A percentile compares a stretch with the other conserved stretches of the same genome.
phyloP scores from a whole-genome alignment of 1,140 invertebrate genomes.

The Tachypleus tridentatus region DNA sequence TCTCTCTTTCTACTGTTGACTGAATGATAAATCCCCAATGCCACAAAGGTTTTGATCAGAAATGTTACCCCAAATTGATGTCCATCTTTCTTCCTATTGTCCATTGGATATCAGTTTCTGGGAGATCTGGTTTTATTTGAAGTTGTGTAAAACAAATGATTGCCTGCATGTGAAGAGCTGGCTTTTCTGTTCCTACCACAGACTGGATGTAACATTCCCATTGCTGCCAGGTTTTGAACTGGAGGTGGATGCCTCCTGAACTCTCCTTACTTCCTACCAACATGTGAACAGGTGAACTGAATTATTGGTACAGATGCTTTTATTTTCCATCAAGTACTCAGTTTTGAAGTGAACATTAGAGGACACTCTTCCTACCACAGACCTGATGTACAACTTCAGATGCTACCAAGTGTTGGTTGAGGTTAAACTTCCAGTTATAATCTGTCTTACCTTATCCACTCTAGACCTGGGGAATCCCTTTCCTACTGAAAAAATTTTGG shows the following conservation, averaged over 20 bases:
- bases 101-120: neutral
- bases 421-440: too few species aligned
- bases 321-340: neutral
- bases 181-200: neutral
- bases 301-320: neutral
- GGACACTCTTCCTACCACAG: too few species aligned
- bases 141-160: neutral
- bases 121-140: neutral
- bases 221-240: neutral
- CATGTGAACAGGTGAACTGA: neutral
- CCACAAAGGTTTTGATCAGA: too few species aligned
- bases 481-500: too few species aligned
- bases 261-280: neutral
- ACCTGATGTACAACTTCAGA: too few species aligned
- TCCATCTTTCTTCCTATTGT: neutral
- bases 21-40: too few species aligned
- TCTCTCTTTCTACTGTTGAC: too few species aligned
- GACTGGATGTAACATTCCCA: constrained; percentile 1
- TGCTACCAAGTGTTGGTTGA: too few species aligned
- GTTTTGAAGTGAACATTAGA: too few species aligned
- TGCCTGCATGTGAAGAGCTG: neutral
- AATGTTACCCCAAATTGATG: too few species aligned
- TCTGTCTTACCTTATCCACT: too few species aligned
- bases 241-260: neutral
- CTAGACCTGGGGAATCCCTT: too few species aligned